Conservation (phyloP, 2,888 invertebrate species). For the Oscheius sp. region DNA sequence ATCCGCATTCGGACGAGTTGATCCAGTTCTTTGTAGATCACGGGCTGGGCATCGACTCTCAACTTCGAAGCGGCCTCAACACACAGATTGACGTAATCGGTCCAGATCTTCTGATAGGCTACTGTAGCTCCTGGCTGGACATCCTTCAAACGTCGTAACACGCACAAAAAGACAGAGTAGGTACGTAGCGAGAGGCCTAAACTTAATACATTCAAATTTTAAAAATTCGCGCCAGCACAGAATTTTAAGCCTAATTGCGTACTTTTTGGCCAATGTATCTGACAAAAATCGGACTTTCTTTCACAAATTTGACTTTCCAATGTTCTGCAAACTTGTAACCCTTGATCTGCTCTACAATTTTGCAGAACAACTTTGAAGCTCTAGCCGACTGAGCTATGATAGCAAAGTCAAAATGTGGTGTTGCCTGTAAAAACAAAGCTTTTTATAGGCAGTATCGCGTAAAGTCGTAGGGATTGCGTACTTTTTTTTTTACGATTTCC, state of each 20-base stretch:
- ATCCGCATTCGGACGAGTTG: slow-evolving; percentile 27
- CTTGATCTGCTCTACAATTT: too few species aligned
- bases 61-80: slow-evolving; percentile 25
- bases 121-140: slow-evolving; percentile 3
- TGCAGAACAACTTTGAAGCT: too few species aligned
- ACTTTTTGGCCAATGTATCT: too few species aligned
- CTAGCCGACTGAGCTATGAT: too few species aligned
- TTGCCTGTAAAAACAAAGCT: too few species aligned
- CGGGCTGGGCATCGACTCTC: slow-evolving; percentile 15
- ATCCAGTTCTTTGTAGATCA: slow-evolving; percentile 37
- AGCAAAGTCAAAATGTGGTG: too few species aligned
- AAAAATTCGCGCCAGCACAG: too few species aligned
- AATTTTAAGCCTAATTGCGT: too few species aligned
- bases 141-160: slow-evolving; percentile 5
- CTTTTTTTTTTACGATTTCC: background rate
- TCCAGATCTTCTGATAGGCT: slow-evolving; percentile 11
- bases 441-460: background rate
- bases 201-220: background rate
- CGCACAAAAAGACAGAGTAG: slow-evolving; percentile 33
- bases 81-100: slow-evolving; percentile 30
- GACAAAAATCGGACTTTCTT: too few species aligned
- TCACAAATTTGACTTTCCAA: too few species aligned
- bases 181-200: slow-evolving; percentile 28
- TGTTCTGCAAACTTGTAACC: too few species aligned
- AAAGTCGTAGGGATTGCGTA: background rate